phyloP scores from a whole-genome alignment of 2,113 vertebrate genomes.

The Nansenia antarctica region DNA sequence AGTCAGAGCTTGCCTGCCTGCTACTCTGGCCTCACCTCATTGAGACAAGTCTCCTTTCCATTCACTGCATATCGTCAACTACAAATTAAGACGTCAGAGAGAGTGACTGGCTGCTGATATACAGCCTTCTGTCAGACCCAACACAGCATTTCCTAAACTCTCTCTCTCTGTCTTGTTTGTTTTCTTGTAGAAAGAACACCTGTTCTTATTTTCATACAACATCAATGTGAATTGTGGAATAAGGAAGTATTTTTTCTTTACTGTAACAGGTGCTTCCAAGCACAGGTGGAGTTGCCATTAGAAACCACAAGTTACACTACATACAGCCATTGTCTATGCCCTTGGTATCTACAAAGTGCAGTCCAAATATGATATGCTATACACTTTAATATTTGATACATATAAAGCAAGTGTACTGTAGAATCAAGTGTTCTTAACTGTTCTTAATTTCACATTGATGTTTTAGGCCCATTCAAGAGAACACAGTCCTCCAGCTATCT shows the following conservation, averaged over 20 bases:
- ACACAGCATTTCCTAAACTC: slow-evolving; percentile 1
- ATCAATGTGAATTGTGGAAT: background rate
- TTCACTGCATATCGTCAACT: slow-evolving; percentile 24
- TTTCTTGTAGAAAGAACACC: slow-evolving; percentile 15
- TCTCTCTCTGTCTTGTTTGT: background rate
- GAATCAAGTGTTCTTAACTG: slow-evolving; percentile 1
- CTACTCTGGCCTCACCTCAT: background rate
- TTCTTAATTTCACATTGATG: slow-evolving; percentile 24
- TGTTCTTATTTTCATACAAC: slow-evolving; percentile 5
- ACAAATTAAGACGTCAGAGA: slow-evolving; percentile 15
- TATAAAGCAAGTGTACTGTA: too few species aligned
- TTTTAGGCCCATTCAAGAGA: slow-evolving; percentile 21
- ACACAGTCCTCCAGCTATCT: background rate
- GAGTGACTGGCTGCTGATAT: slow-evolving; percentile 12
- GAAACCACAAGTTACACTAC: too few species aligned
- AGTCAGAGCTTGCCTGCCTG: background rate
- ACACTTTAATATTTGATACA: too few species aligned
- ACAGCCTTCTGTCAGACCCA: slow-evolving; percentile 16
- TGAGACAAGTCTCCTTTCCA: too few species aligned
- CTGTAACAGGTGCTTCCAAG: slow-evolving; percentile 14
- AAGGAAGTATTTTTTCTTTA: background rate
- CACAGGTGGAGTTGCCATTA: too few species aligned
- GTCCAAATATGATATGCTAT: too few species aligned
- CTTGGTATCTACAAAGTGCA: too few species aligned
- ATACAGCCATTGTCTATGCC: too few species aligned